Evolutionary conservation across 53 echinoderm and acorn worm species (phyloP), one percentile per base, ranked within the genome.

Genomic region (Holothuria scabra): DNA sequence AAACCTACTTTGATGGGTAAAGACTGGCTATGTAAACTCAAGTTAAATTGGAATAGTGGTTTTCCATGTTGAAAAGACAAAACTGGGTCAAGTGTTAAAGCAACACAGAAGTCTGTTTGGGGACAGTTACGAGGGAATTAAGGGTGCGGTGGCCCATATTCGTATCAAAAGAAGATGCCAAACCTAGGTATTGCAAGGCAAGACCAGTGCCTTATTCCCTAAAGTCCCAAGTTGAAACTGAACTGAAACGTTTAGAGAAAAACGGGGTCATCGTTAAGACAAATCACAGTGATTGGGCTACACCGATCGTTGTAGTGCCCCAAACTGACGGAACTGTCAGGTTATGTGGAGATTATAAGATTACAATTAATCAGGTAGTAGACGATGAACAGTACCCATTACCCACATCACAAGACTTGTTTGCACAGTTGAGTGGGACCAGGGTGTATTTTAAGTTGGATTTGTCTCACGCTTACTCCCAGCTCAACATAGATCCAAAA

Each of bases 291-390:
- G 33, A 69, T 2, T 86, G 90, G 90, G 83, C 90, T 46, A 60
- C 90, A 14, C 83, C 90, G 8, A 35, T 86, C n/a, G 83, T 83
- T 28, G 66, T 76, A 8, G 78, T 86, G 4, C 31, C 64, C 3
- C 86, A 81, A 32, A 65, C 18, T 18, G 31, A 61, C 24, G 75
- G 31, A 4, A 60, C 18, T 7, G 26, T 85, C 19, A 81, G 83
- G 9, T 69, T 86, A 29, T 85, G 85, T 63, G 86, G 86, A 19
- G 86, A 90, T 46, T 86, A 86, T 22, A 89, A 85, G n/a, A 71
- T 65, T 16, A 85, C 85, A 14, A 52, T 89, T 1, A 90, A 90
- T 61, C 82, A 65, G 30, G 74, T 14, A n/a, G 29, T 62, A 8
- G n/a, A 9, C 1, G 46, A 63, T 41, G 64, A 38, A 58, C 22